A percentile compares a stretch with the other conserved stretches of the same genome.
Conservation (phyloP, 1,140 invertebrate species). For the Pachyrhynchus sulphureomaculatus region DNA sequence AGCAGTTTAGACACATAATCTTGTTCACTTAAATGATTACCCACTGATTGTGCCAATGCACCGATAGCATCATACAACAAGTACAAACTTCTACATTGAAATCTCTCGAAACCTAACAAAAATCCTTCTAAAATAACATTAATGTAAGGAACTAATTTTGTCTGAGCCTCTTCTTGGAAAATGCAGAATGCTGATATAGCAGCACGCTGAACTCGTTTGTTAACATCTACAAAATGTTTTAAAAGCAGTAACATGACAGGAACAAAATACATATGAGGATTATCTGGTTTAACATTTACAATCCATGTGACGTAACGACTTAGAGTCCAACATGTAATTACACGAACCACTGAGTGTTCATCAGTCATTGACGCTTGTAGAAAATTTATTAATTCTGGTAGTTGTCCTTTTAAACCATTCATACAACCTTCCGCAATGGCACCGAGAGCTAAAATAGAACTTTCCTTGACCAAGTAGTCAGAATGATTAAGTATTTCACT, state of each 20-base stretch:
- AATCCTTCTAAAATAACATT: constrained; percentile 94
- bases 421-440: constrained; percentile 99
- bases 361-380: constrained; percentile 89
- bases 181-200: constrained; percentile 99
- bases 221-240: constrained; percentile 93
- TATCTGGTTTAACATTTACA: constrained; percentile 69
- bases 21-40: constrained; percentile 92
- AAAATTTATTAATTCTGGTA: constrained; percentile 94
- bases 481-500: constrained; percentile 94
- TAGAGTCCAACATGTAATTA: constrained; percentile 99
- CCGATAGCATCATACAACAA: constrained; percentile 99
- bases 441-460: constrained; percentile 76
- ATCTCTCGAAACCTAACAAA: constrained; percentile 93
- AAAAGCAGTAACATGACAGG: constrained; percentile 94
- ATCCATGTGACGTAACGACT: constrained; percentile 98
- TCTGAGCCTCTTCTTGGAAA: constrained; percentile 97
- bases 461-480: constrained; percentile 95
- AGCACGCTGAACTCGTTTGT: constrained; percentile 98
- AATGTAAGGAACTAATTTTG: constrained; percentile 94
- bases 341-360: constrained; percentile 92
- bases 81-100: constrained; percentile 95
- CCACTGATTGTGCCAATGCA: constrained; percentile 95
- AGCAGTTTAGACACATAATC: constrained; percentile 95
- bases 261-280: constrained; percentile 90
- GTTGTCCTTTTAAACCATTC: constrained; percentile 92